Base-by-base conservation (phyloP, 2,113 vertebrate species). In the Corynorhinus townsendii region DNA sequence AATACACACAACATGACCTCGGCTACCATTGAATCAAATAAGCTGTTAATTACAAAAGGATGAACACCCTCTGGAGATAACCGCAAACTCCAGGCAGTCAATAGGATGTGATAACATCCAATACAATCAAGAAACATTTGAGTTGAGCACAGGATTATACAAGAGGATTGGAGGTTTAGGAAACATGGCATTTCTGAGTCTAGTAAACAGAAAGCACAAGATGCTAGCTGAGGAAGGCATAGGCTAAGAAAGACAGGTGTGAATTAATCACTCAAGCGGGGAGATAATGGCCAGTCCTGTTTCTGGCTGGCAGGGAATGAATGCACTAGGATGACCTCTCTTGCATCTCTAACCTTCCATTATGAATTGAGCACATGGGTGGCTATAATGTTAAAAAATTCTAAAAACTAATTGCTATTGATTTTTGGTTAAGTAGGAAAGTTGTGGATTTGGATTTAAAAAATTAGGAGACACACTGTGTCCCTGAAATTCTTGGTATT, bases 11-110 rank as follows among this genome's bases (percentile, higher is more conserved):
- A 62, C 73, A 86, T 98, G 95, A 97, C 93, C 80, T 97, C 93
- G 17, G 94, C 85, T 96, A 96, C 69, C 82, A 89, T 83, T 95
- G 96, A 97, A 97, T 97, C 86, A 97, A 98, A 97, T 94, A 95
- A 97, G 73, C 82, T 97, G 92, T 96, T 98, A 97, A 98, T 98
- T 98, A 96, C 95, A 96, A 97, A 97, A 97, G 86, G 84, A 97
- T 98, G 91, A 97, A 94, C 68, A 97, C 79, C 52, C 86, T 94
- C 16, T 94, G 1, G 96, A 98, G 97, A 97, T 92, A 97, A 47
- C 75, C 91, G 89, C 94, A 90, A 95, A 96, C 86, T 95, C 86
- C 33, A 94, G 69, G 80, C 54, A 22, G 92, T 97, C 90, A 96
- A 96, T 96, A 97, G 83, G 73, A 97, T 97, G 85, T 95, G 96